Base-by-base conservation (phyloP, 2,888 invertebrate genomes). In the Ptychoptera contaminata region DNA sequence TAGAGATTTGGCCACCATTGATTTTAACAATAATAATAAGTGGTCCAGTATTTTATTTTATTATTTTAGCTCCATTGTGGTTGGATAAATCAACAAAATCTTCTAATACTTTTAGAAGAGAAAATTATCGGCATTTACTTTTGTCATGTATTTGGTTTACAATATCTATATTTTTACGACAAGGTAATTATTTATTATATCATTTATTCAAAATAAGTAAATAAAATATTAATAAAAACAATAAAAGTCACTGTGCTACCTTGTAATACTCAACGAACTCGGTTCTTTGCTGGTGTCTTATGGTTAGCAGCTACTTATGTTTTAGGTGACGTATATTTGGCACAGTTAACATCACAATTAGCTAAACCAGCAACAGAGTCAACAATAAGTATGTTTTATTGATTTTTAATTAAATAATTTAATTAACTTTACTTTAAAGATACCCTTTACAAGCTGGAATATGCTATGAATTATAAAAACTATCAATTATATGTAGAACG, bases 221-320 rank as follows among this genome's bases (percentile, higher is more conserved):
- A n/a, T n/a, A n/a, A n/a, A n/a, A n/a, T n/a, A n/a, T n/a, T n/a
- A n/a, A n/a, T n/a, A n/a, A n/a, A n/a, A n/a, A n/a, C n/a, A n/a
- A n/a, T n/a, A n/a, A 5, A 40, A 42, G 42, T 34, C 29, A 31
- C 15, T 37, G 12, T 39, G 37, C 14, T 37, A n/a, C 76, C 78
- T 1, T 75, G 75, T 29, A 70, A 71, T 43, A 77, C 74, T 2
- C 72, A 75, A 56, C 77, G 79, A 53, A 76, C 77, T 1, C 72
- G 82, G 40, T 70, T 81, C 38, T 71, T 82, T n/a, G 72, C 76
- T 11, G 75, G 79, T 29, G 62, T 82, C 3, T 71, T 82, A 40
- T 80, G 80, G 42, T 68, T 83, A n/a, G 77, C 79, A 29, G 79
- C 80, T 2, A 83, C 83, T 0, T 83, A 83, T 58, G 81, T 83